phyloP scores from a whole-genome alignment of 2,797 vertebrate species.

The Sciurus carolinensis region DNA sequence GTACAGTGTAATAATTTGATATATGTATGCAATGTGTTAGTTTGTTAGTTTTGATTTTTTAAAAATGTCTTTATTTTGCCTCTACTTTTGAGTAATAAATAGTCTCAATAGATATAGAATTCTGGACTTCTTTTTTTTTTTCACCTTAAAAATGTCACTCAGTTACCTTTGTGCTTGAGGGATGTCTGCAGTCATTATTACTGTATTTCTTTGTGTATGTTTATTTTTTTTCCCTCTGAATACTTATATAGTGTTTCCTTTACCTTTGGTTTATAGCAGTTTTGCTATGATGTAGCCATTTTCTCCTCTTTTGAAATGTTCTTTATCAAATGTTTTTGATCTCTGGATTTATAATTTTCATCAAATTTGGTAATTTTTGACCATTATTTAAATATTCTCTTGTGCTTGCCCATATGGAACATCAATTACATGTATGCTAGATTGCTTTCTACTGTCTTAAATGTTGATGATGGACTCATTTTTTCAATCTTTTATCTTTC shows the following conservation, averaged over 20 bases:
- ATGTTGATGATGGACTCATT: background rate
- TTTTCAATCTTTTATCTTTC: background rate
- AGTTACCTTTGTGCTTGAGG: background rate
- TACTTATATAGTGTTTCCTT: background rate
- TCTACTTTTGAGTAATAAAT: background rate
- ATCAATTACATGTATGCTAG: background rate
- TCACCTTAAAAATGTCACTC: background rate
- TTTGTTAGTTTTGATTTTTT: background rate
- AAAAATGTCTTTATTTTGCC: background rate
- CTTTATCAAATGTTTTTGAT: background rate
- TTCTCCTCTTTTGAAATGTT: background rate
- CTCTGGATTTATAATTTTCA: constrained; percentile 3
- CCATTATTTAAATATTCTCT: constrained; percentile 10
- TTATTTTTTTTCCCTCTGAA: background rate
- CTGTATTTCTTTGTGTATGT: constrained; percentile 1
- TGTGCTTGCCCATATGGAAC: background rate
- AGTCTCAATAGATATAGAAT: background rate
- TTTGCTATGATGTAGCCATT: background rate
- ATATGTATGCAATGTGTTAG: background rate
- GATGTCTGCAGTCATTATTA: background rate
- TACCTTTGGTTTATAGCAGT: background rate
- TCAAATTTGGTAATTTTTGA: background rate
- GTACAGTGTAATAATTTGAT: background rate
- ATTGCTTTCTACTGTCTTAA: background rate
- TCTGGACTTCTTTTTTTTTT: background rate